Evolutionary conservation across 2,797 vertebrate species (phyloP).

Genomic region (Lithobates pipiens): DNA sequence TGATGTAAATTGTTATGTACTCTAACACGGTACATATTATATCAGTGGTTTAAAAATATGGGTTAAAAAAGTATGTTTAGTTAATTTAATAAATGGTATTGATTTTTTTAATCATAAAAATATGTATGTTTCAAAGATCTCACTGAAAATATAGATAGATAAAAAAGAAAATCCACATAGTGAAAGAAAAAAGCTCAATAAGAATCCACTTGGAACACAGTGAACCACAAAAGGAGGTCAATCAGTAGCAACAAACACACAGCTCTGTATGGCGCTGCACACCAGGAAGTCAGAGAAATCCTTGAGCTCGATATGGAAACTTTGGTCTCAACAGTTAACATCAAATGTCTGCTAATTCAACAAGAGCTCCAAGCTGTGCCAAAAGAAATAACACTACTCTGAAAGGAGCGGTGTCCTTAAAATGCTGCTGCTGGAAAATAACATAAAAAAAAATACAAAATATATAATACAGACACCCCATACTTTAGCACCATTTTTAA

Average conservation of each 20-base stretch:
- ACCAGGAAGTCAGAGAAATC: slow-evolving; percentile 15
- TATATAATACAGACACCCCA: not conserved
- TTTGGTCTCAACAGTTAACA: slow-evolving; percentile 23
- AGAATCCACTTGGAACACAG: slow-evolving; percentile 3
- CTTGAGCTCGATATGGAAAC: slow-evolving; percentile 1
- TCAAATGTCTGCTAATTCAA: slow-evolving; percentile 20
- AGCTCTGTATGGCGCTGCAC: slow-evolving; percentile 11
- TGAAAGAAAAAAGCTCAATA: not conserved
- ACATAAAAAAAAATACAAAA: not conserved
- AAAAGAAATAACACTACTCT: not conserved
- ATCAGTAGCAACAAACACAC: slow-evolving; percentile 12
- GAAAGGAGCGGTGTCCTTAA: not conserved
- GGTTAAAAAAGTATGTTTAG: no score
- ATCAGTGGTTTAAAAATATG: no score
- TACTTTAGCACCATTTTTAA: not conserved
- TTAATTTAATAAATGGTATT: no score
- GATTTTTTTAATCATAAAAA: no score
- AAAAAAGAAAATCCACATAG: not conserved
- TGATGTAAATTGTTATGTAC: no score
- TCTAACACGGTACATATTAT: no score
- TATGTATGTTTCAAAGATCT: not conserved
- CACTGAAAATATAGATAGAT: not conserved
- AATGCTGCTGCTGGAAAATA: not conserved
- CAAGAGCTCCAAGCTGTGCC: slow-evolving; percentile 18
- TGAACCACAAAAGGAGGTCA: slow-evolving; percentile 37